Base-by-base conservation (phyloP, 2,888 invertebrate species). In the Drosophila mulleri region DNA sequence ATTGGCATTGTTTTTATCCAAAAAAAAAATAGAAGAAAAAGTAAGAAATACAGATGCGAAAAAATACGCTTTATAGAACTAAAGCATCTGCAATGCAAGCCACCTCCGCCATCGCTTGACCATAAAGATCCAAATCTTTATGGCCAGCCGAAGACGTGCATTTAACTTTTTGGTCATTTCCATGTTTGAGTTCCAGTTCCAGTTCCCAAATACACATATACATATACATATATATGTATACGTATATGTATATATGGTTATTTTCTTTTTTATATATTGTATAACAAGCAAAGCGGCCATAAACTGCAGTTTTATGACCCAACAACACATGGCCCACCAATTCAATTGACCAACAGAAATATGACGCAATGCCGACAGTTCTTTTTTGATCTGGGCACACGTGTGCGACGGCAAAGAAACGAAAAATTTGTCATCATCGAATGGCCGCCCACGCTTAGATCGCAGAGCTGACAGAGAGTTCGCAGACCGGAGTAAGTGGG, bases 301-400 rank as follows among this genome's bases (percentile, higher is more conserved):
- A 81, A 83, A 75, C 50, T 83, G 83, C 87, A 88, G 59, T 72
- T 88, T 83, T 76, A 83, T 73, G 83, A 47, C 66, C 75, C 52
- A 52, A 61, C 67, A 80, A 74, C 37, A 16, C 6, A 37, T 73
- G 83, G 48, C 66, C 75, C 35, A 52, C 64, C 67, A 76, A 74
- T 57, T 67, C 62, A 65, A 67, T 68, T 85, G 74, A 65, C 61
- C 62, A 70, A 65, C 56, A 69, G 53, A 47, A 39, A 59, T 48
- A 78, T 78, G 80, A 75, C 80, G 77, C 80, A 80, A 78, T 75
- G 41, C 67, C 50, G 45, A 47, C 53, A 18, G 62, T 63, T 77
- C 60, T 62, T 45, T 65, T 75, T 74, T 62, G 60, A 75, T 67
- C 82, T 35, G 47, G 41, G 67, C 80, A 75, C 80, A 80, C 79